Base-by-base conservation (phyloP, 2,888 invertebrate genomes). In the Anorthoa munda region DNA sequence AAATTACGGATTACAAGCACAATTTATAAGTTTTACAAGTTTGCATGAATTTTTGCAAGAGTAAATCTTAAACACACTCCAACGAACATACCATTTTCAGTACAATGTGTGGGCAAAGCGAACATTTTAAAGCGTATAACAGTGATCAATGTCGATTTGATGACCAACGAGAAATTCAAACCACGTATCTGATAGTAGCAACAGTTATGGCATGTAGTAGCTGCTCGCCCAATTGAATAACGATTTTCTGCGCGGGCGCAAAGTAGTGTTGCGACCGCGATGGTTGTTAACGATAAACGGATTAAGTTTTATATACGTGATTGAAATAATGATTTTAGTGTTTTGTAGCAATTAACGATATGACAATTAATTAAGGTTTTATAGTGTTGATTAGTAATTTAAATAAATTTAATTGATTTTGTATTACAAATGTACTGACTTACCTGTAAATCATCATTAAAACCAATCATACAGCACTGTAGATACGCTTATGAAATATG, bases 211-310 rank as follows among this genome's bases (percentile, higher is more conserved):
- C 81, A 84, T 87, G 85, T 87, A 86, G 88, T 87, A 86, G 85
- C 79, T 81, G 87, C 83, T 83, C 86, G 89, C 87, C 87, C 92
- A 93, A 93, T 94, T 94, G 94, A 93, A 94, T 94, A 92, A 93
- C 91, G 91, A 93, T 90, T 93, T 91, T 90, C 88, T 90, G 87
- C 89, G 87, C 86, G 81, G 77, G 84, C 88, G 86, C 86, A 84
- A 55, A 77, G 63, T 90, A 92, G 92, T 91, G 93, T 84, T 89
- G 92, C 73, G 78, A 75, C 68, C 31, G 59, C 74, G 56, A 45
- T 70, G 45, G 80, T 73, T 68, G 69, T 85, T 88, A 88, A 89
- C 89, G 90, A 91, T 90, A 86, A 68, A 75, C 71, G 71, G 65
- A 86, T 78, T 81, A 79, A 72, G 55, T 76, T 75, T 50, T 64